Evolutionary conservation across 2,797 vertebrate species (phyloP), one percentile per base, ranked within the genome.

Genomic region (Rallus crepitans): DNA sequence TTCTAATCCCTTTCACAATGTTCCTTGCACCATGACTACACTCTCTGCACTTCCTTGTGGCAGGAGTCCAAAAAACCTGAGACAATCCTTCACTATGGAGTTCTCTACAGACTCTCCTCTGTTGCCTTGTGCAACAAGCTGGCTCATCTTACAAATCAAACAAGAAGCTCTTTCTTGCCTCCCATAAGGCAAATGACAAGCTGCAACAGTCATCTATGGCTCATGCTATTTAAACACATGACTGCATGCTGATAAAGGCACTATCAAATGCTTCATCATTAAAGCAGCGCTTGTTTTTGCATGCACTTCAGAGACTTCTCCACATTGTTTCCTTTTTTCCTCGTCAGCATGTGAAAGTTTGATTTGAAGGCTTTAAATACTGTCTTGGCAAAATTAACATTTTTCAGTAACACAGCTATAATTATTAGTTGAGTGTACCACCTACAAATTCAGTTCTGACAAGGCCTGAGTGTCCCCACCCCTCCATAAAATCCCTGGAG

Each of bases 161-260:
- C 94, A 93, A 93, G 70, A 3, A 95, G 93, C 78, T 87, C 93
- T 92, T 93, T 94, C 90, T 94, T 93, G 70, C 73, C 72, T 95
- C 76, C 71, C 71, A 30, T 33, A 45, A 82, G 78, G 92, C 81
- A 87, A 40, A 87, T 79, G 57, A 82, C 77, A 31, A 84, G 83
- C 90, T 87, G 86, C 75, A 84, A 27, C 66, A 89, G 86, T 66
- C 83, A 66, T 31, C 83, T 47, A 0, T 35, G 73, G 88, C 93
- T 96, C 92, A 82, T 7, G 31, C 90, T 91, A 12, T 70, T 87
- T 70, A 40, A 72, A 80, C 83, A 48, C 25, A 66, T 11, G 55
- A 80, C 86, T 94, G 86, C 56, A 12, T 9, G 28, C 88, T 86
- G 90, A 95, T 90, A 92, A 96, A 76, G 75, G 88, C 48, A 0